Conservation (phyloP, 2,113 vertebrate genomes). For the Lepidothrix coronata region DNA sequence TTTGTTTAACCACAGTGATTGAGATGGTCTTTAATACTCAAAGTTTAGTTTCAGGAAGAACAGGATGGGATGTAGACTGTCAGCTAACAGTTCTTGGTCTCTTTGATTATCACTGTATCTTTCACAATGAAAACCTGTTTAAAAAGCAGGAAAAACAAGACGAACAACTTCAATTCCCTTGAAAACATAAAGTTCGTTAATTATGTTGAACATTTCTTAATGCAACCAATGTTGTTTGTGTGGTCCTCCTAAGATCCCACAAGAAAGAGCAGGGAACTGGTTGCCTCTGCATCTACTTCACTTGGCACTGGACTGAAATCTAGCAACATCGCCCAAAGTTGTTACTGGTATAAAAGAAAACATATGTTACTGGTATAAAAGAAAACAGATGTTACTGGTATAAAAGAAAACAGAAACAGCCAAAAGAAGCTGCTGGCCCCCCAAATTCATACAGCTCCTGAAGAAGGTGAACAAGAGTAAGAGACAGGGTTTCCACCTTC, state of each 20-base stretch:
- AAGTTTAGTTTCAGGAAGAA: slow-evolving; percentile 2
- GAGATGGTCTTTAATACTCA: background rate
- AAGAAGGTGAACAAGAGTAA: background rate
- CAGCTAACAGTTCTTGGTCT: background rate
- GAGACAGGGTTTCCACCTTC: background rate
- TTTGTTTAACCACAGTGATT: background rate
- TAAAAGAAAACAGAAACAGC: background rate
- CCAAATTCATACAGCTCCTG: background rate
- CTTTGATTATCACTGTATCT: background rate
- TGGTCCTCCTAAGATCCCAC: background rate
- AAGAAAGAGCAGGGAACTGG: background rate
- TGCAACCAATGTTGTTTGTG: background rate
- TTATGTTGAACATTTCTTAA: background rate
- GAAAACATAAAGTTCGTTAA: background rate
- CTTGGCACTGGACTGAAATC: background rate
- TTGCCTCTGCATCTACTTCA: background rate
- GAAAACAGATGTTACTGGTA: background rate
- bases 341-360: background rate
- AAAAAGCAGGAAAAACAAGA: background rate
- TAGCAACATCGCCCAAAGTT: background rate
- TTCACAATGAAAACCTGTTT: background rate
- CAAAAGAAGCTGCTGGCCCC: background rate
- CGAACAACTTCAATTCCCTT: background rate
- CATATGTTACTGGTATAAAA: background rate
- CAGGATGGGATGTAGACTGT: background rate